Evolutionary conservation across 1,140 invertebrate genomes (phyloP).

Genomic region (Cyclargus thomasi): DNA sequence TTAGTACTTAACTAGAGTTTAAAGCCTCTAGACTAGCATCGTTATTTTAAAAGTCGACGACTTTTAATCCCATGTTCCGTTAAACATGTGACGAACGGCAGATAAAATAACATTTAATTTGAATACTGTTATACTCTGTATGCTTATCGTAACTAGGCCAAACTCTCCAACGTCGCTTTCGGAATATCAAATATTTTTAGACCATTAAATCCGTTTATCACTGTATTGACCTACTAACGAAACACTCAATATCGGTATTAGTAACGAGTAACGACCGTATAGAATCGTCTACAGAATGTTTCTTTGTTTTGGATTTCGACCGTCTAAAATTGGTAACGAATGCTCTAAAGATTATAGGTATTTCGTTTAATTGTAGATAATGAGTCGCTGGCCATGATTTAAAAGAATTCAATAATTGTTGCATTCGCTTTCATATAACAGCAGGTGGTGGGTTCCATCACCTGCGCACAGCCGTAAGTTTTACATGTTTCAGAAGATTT

Average conservation of each 20-base stretch:
- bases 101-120: slow-evolving; percentile 1
- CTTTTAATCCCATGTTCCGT: background rate
- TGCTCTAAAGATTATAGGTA: too few relatives aligned
- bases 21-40: background rate
- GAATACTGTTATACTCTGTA: slow-evolving; percentile 25
- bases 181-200: slow-evolving; percentile 27
- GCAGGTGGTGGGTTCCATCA: too few relatives aligned
- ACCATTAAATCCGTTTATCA: slow-evolving; percentile 16
- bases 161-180: slow-evolving; percentile 32
- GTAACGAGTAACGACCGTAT: background rate
- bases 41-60: background rate
- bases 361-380: too few relatives aligned
- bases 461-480: too few relatives aligned
- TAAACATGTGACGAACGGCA: background rate
- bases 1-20: too few relatives aligned
- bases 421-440: too few relatives aligned
- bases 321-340: too few relatives aligned
- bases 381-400: too few relatives aligned
- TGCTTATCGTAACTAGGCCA: slow-evolving; percentile 28
- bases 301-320: too few relatives aligned
- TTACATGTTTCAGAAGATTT: too few relatives aligned
- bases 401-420: too few relatives aligned
- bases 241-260: slow-evolving; percentile 1
- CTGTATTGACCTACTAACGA: slow-evolving; percentile 15
- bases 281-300: background rate